Evolutionary conservation across 1,140 invertebrate species (phyloP).

Genomic region (Drepana arcuata): DNA sequence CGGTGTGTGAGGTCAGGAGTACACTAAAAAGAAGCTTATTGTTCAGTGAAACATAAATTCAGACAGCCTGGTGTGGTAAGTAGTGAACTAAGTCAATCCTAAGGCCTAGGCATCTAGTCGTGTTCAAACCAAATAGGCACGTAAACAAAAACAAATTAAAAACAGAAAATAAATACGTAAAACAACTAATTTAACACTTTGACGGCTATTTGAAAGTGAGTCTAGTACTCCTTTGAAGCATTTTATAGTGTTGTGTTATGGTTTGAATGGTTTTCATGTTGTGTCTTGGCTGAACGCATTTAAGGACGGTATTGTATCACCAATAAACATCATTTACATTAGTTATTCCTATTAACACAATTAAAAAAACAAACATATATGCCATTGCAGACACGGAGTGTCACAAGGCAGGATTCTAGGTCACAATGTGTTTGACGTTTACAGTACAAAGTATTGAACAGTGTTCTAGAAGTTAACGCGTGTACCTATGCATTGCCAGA

Average conservation of each 20-base stretch:
- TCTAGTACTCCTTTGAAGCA: conserved; percentile 65
- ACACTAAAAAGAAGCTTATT: conserved; percentile 69
- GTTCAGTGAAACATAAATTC: conserved; percentile 66
- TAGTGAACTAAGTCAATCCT: conserved; percentile 68
- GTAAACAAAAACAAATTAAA: conserved; percentile 48
- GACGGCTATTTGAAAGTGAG: conserved; percentile 57
- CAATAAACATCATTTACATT: conserved; percentile 3
- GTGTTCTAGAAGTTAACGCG: conserved; percentile 16
- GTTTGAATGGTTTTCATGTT: conserved; percentile 17
- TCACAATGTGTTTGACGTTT: too few relatives aligned
- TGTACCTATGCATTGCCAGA: conserved; percentile 50
- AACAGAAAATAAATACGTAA: conserved; percentile 48
- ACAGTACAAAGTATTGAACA: too few relatives aligned
- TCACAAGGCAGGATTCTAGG: not conserved
- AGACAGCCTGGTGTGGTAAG: conserved; percentile 66
- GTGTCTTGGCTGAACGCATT: conserved; percentile 15
- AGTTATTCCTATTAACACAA: too few relatives aligned
- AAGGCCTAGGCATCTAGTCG: conserved; percentile 67
- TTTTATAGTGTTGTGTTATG: conserved; percentile 44
- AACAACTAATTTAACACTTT: conserved; percentile 64
- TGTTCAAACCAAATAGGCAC: conserved; percentile 66
- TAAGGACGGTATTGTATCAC: conserved; percentile 9
- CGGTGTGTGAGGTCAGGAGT: conserved; percentile 69
- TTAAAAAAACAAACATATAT: conserved; percentile 8
- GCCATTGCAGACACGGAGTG: not conserved